Evolutionary conservation across 2,888 invertebrate genomes (phyloP).

Genomic region (Sclerodermus sp.): DNA sequence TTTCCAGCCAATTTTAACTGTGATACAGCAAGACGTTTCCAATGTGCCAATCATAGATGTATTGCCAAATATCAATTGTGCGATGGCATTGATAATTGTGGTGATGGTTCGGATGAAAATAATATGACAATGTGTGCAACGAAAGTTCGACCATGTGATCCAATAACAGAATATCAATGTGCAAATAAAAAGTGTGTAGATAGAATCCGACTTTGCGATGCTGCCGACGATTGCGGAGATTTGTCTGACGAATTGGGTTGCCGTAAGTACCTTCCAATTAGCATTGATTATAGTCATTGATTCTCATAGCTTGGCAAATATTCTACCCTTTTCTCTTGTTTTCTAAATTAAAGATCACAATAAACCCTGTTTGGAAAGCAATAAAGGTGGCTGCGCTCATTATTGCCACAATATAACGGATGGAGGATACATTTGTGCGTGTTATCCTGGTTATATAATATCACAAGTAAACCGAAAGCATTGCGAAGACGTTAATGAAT

Average conservation of each 20-base stretch:
- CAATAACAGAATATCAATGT: slow-evolving; percentile 81
- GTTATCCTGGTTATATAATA: slow-evolving; percentile 84
- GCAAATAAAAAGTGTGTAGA: slow-evolving; percentile 85
- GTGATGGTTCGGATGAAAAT: slow-evolving; percentile 94
- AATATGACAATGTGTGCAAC: slow-evolving; percentile 86
- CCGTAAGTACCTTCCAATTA: slow-evolving; percentile 65
- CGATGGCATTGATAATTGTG: slow-evolving; percentile 90
- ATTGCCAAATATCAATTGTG: slow-evolving; percentile 85
- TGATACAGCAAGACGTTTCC: slow-evolving; percentile 80
- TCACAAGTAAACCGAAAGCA: slow-evolving; percentile 78
- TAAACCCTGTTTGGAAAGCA: slow-evolving; percentile 55
- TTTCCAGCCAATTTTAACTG: slow-evolving; percentile 76
- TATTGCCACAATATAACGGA: slow-evolving; percentile 83
- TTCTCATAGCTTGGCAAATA: neutral
- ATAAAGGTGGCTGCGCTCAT: slow-evolving; percentile 86
- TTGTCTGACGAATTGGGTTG: slow-evolving; percentile 89
- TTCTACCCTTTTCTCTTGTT: neutral
- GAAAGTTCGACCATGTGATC: slow-evolving; percentile 76
- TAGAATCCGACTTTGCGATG: slow-evolving; percentile 79
- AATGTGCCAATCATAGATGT: slow-evolving; percentile 87
- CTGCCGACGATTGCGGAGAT: slow-evolving; percentile 89
- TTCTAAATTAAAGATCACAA: slow-evolving; percentile 51
- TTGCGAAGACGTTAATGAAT: slow-evolving; percentile 90
- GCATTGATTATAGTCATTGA: too few species aligned
- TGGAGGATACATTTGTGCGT: slow-evolving; percentile 87